Percentiles rank a stretch among this genome's conserved stretches.
These are phyloP conservation scores for Melieria picta DNA, from an alignment of 2,888 invertebrate genomes.

Conservation along the genomic window DNA sequence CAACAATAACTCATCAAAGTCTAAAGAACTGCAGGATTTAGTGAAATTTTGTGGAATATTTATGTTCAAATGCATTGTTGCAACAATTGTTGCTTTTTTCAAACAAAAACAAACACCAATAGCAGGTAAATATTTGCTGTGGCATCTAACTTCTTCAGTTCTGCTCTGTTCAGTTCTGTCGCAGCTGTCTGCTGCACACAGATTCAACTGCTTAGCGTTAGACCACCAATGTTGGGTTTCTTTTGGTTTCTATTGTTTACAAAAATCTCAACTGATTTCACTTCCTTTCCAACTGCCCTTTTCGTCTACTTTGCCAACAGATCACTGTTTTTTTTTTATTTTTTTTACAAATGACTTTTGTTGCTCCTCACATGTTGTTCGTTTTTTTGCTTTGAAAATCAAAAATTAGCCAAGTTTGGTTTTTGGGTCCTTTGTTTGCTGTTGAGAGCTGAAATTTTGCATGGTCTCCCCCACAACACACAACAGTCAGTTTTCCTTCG, in stretches of 20 bases:
- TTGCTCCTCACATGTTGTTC: background rate
- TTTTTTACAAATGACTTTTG: constrained; percentile 17
- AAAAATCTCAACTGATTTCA: no score
- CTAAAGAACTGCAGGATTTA: no score
- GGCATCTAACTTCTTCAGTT: no score
- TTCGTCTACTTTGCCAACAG: constrained; percentile 18
- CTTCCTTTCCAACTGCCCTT: constrained; percentile 26
- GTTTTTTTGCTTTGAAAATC: constrained; percentile 15
- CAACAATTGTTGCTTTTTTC: no score
- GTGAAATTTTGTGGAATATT: no score
- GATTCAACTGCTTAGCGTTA: background rate
- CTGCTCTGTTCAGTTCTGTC: no score
- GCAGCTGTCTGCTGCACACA: no score
- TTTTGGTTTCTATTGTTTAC: background rate
- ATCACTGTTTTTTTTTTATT: constrained; percentile 1
- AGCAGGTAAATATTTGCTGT: no score
- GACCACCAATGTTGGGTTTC: constrained; percentile 30
- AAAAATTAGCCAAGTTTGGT: constrained; percentile 2
- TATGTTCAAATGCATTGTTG: no score
- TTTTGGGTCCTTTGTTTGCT: constrained; percentile 17
- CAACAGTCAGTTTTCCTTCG: constrained; percentile 25
- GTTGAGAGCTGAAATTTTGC: constrained; percentile 27
- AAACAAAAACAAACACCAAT: no score
- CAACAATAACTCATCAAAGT: no score
- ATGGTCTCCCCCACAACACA: constrained; percentile 1